These are phyloP conservation scores for Mustelus asterias DNA, from an alignment of 2,113 vertebrate species.

Conservation along the genomic window DNA sequence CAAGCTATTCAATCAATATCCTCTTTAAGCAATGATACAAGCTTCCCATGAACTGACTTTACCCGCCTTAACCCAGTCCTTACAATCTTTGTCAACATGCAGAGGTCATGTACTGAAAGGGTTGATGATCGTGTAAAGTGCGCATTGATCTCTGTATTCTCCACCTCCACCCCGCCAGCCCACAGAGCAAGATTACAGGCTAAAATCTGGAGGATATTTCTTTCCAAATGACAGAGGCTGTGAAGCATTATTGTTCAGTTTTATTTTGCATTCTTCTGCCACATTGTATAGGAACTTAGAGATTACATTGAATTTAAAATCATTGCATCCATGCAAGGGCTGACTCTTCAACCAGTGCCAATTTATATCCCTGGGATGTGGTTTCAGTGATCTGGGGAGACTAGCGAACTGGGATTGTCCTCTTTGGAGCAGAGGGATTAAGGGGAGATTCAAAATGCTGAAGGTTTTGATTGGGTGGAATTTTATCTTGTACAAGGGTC, in stretches of 20 bases:
- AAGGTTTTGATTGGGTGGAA: neutral
- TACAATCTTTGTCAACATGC: neutral
- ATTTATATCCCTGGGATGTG: neutral
- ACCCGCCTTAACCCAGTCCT: neutral
- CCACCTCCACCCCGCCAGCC: neutral
- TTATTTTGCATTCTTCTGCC: neutral
- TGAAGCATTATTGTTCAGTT: neutral
- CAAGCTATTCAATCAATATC: neutral
- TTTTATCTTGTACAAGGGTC: neutral
- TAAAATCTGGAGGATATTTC: neutral
- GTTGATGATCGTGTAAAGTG: neutral
- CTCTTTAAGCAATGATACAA: neutral
- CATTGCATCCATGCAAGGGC: neutral
- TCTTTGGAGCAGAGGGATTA: neutral
- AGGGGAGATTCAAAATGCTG: neutral
- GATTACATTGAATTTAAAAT: neutral
- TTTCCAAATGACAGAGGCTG: neutral
- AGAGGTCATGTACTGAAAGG: neutral
- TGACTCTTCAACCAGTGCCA: neutral
- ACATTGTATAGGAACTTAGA: neutral
- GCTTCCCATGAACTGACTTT: neutral
- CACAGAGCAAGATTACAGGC: neutral
- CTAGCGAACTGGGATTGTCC: neutral
- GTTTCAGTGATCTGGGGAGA: neutral
- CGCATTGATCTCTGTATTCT: neutral